Conservation (phyloP, 2,113 vertebrate species). For the Hippolais icterina region DNA sequence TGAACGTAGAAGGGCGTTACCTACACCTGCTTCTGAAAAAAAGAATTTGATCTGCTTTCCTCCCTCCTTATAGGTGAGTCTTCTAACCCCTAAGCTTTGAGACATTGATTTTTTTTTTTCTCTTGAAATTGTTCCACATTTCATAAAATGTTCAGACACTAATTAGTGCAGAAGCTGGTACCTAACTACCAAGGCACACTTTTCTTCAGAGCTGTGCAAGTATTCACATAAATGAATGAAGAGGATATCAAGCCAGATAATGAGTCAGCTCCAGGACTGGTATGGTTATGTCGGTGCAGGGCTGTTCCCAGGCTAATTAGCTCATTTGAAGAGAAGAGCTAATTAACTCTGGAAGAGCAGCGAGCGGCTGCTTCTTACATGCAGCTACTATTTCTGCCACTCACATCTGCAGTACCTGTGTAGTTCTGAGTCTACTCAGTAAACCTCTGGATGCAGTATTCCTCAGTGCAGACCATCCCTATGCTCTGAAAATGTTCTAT, state of each 20-base stretch:
- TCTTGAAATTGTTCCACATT: neutral
- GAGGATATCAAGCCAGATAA: constrained; percentile 38
- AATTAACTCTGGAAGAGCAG: constrained; percentile 33
- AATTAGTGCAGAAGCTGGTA: constrained; percentile 33
- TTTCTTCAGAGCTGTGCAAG: neutral
- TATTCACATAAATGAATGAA: constrained; percentile 23
- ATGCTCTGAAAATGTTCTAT: neutral
- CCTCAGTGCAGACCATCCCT: neutral
- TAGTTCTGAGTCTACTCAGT: neutral
- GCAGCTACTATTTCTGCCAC: neutral
- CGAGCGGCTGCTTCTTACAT: neutral
- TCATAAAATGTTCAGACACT: neutral
- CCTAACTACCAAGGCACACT: neutral
- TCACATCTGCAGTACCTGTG: neutral
- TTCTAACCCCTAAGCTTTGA: neutral
- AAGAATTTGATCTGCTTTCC: neutral
- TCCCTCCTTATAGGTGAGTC: neutral
- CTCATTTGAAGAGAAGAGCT: constrained; percentile 36
- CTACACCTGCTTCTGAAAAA: neutral
- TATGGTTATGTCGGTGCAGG: neutral
- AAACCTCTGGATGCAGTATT: neutral
- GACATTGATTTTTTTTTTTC: neutral
- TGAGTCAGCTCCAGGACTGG: constrained; percentile 49
- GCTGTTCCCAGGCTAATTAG: constrained; percentile 45
- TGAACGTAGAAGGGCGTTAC: neutral